phyloP scores from a whole-genome alignment of 2,797 vertebrate genomes.

The Spea hammondii region DNA sequence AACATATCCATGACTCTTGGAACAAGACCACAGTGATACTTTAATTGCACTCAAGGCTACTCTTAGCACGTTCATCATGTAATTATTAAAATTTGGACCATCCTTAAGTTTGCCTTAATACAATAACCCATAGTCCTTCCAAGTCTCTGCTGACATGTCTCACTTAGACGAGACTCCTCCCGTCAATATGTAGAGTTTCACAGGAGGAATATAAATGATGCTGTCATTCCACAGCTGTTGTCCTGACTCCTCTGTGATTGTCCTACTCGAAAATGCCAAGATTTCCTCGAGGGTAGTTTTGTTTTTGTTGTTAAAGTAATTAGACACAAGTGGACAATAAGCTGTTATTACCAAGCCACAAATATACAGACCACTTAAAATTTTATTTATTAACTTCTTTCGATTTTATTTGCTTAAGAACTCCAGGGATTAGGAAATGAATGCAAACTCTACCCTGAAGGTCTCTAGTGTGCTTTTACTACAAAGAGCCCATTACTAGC shows the following conservation, averaged over 20 bases:
- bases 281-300: slow-evolving; percentile 29
- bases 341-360: slow-evolving; percentile 21
- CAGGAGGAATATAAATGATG: slow-evolving; percentile 21
- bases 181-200: slow-evolving; percentile 25
- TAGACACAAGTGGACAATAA: slow-evolving; percentile 23
- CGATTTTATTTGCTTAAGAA: slow-evolving; percentile 11
- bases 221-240: slow-evolving; percentile 40
- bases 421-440: slow-evolving; percentile 19
- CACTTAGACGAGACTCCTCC: slow-evolving; percentile 6
- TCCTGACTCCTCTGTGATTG: slow-evolving; percentile 35
- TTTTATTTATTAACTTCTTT: slow-evolving; percentile 4
- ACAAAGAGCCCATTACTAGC: neutral
- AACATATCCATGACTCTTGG: neutral
- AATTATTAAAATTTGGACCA: slow-evolving; percentile 29
- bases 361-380: slow-evolving; percentile 10
- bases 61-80: slow-evolving; percentile 2
- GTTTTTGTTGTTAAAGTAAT: slow-evolving; percentile 23
- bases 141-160: slow-evolving; percentile 18
- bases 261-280: slow-evolving; percentile 41
- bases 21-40: neutral
- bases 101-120: slow-evolving; percentile 4
- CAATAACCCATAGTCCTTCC: slow-evolving; percentile 6
- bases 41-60: slow-evolving; percentile 4
- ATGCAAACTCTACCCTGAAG: neutral
- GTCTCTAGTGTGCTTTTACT: neutral